These are phyloP conservation scores for Anser cygnoides DNA, from an alignment of 2,113 vertebrate species.

Conservation along the genomic window DNA sequence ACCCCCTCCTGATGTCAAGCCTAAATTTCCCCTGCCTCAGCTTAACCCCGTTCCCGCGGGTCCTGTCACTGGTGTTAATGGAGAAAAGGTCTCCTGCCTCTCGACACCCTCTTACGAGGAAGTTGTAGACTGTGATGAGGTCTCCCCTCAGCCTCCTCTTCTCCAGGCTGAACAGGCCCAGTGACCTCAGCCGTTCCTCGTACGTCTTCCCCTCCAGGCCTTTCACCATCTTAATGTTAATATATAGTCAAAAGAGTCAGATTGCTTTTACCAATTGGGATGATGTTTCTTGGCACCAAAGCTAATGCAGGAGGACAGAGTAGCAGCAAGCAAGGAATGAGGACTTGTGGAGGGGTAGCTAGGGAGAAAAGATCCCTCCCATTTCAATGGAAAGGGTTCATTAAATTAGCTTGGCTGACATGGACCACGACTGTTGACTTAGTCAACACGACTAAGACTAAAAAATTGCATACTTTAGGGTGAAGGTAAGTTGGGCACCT, in stretches of 20 bases:
- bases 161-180: too few species aligned
- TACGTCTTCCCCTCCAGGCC: too few species aligned
- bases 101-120: too few species aligned
- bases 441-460: neutral
- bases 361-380: accelerated
- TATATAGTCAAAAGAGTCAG: neutral
- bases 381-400: neutral
- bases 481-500: neutral
- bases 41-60: too few species aligned
- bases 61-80: too few species aligned
- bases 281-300: neutral
- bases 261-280: neutral
- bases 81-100: too few species aligned
- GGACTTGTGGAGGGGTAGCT: accelerated
- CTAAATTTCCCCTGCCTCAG: too few species aligned
- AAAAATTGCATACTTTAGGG: neutral
- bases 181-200: too few species aligned
- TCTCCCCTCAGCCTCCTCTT: too few species aligned
- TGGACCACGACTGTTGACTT: too few species aligned
- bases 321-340: neutral
- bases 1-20: too few species aligned
- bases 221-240: neutral
- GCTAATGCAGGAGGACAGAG: neutral
- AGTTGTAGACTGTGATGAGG: too few species aligned
- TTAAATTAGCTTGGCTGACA: neutral